Evolutionary conservation across 92 coral and sea anemone genomes (phyloP).

Genomic region (Epizoanthus ramosus): DNA sequence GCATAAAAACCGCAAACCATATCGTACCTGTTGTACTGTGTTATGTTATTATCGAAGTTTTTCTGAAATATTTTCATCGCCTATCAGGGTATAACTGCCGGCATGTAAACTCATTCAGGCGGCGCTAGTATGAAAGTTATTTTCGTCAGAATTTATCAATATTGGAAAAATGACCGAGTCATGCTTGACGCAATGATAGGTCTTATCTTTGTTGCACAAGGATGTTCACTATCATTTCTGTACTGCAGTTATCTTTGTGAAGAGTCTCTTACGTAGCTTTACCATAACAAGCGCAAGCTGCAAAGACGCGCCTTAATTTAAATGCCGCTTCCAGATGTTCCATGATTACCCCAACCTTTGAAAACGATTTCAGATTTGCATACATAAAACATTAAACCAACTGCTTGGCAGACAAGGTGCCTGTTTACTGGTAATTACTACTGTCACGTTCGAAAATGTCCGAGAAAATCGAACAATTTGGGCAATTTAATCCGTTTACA

Average conservation of each 20-base stretch:
- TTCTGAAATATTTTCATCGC: slow-evolving; percentile 24
- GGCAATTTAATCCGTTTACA: neutral
- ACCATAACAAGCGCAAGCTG: neutral
- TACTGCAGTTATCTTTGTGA: slow-evolving; percentile 26
- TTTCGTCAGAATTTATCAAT: slow-evolving; percentile 9
- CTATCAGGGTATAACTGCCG: neutral
- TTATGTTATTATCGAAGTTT: neutral
- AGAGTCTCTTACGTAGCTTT: slow-evolving; percentile 1
- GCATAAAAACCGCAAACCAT: neutral
- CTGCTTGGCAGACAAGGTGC: neutral
- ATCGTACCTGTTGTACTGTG: neutral
- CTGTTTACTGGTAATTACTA: neutral
- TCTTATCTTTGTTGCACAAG: slow-evolving; percentile 37
- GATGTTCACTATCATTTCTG: neutral
- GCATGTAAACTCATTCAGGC: slow-evolving; percentile 3
- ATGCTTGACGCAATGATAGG: slow-evolving; percentile 27
- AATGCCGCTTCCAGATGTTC: slow-evolving; percentile 21
- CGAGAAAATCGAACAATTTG: neutral
- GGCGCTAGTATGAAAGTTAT: slow-evolving; percentile 4
- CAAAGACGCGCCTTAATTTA: neutral
- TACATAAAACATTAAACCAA: neutral
- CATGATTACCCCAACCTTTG: neutral
- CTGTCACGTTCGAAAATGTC: neutral
- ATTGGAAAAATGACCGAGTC: slow-evolving; percentile 13
- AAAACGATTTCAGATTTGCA: neutral